Percentiles rank a stretch among this genome's conserved stretches.
phyloP scores from a whole-genome alignment of 2,797 vertebrate species.

The Tiaroga cobitis region DNA sequence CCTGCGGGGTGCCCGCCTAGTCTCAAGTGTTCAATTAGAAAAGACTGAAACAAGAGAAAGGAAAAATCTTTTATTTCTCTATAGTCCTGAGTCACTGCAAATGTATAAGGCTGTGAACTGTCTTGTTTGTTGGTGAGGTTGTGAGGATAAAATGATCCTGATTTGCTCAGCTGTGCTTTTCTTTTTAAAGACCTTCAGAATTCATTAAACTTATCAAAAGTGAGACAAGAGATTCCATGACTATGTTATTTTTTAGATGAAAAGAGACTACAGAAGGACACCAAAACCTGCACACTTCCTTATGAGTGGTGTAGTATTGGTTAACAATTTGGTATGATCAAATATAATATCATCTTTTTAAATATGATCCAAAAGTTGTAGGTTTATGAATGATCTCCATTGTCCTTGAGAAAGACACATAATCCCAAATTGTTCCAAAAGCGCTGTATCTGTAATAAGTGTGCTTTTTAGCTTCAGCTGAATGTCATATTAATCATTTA shows the following conservation, averaged over 20 bases:
- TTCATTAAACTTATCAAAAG: background rate
- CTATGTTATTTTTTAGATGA: background rate
- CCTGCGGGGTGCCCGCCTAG: background rate
- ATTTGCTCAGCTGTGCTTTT: background rate
- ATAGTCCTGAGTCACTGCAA: background rate
- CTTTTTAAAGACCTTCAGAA: background rate
- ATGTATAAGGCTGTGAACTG: background rate
- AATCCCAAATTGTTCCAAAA: background rate
- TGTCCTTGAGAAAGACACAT: background rate
- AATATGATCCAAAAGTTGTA: background rate
- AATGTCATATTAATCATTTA: constrained; percentile 2
- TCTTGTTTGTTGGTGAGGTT: background rate
- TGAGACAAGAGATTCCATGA: background rate
- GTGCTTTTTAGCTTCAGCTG: background rate
- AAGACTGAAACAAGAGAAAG: constrained; percentile 8
- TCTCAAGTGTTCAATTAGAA: constrained; percentile 26
- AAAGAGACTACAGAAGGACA: background rate
- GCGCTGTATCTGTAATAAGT: background rate
- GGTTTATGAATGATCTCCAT: background rate
- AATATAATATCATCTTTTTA: too few relatives aligned
- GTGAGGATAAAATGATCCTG: background rate
- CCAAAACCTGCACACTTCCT: background rate
- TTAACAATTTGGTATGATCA: background rate
- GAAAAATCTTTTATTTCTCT: constrained; percentile 15
- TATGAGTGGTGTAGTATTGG: background rate